phyloP scores from a whole-genome alignment of 2,888 invertebrate genomes.

The Ptilodon capucinus region DNA sequence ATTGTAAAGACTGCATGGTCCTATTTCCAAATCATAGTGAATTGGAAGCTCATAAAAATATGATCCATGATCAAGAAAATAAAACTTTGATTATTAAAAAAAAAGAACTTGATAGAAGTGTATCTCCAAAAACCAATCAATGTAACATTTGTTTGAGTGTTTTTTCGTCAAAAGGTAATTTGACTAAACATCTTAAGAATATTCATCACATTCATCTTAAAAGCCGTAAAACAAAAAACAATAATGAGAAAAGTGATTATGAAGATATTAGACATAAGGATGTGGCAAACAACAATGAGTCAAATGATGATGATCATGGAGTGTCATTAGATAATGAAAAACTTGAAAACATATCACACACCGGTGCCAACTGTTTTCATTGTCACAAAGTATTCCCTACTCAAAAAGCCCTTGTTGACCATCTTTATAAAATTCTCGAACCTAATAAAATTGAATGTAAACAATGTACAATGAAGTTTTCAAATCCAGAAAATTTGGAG shows the following conservation, averaged over 20 bases:
- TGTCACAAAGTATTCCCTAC: slow-evolving; percentile 51
- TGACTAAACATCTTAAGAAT: slow-evolving; percentile 38
- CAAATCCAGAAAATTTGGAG: background rate
- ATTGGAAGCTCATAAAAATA: slow-evolving; percentile 33
- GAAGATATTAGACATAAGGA: background rate
- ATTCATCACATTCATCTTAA: slow-evolving; percentile 20
- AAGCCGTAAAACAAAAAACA: background rate
- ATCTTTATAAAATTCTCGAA: slow-evolving; percentile 57
- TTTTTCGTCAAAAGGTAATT: slow-evolving; percentile 23
- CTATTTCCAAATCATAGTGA: slow-evolving; percentile 46
- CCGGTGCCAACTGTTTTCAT: slow-evolving; percentile 47
- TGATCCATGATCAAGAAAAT: slow-evolving; percentile 16
- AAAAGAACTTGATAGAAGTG: background rate
- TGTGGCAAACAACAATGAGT: background rate
- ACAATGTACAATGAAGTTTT: slow-evolving; percentile 1
- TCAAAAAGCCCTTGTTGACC: slow-evolving; percentile 55
- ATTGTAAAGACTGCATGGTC: slow-evolving; percentile 55
- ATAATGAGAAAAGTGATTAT: background rate
- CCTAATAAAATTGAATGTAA: slow-evolving; percentile 12
- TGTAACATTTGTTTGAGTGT: slow-evolving; percentile 37
- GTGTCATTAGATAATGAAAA: background rate
- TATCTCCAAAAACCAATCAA: slow-evolving; percentile 13
- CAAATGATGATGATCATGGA: background rate
- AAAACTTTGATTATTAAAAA: background rate
- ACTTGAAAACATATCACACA: background rate